Evolutionary conservation across 2,797 vertebrate genomes (phyloP), one percentile per base, ranked within the genome.

Genomic region (Hafferia zeledoni): DNA sequence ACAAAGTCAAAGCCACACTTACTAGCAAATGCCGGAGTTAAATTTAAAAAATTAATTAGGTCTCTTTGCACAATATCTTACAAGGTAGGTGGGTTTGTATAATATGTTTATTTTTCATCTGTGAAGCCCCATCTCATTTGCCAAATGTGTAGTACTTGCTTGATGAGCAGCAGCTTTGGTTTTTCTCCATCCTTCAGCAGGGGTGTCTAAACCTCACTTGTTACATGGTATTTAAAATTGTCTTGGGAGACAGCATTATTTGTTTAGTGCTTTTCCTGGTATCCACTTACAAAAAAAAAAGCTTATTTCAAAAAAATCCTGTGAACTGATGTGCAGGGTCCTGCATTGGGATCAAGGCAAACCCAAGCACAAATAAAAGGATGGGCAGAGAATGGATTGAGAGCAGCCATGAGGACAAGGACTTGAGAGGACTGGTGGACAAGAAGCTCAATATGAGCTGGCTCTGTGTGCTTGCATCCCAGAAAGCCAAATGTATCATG

Each of bases 401-500:
- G 35, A 18, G 68, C 23, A 85, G n/a, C 10, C 17, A 43, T 22
- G 14, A 22, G 41, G 18, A 67, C 53, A 28, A 47, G 13, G 33
- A 5, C 11, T 17, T 50, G 47, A 13, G 9, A 12, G 9, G 3
- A 14, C 10, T 67, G n/a, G 35, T 49, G 19, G 35, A 22, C 19
- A 6, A 49, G 41, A 44, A 61, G 19, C 23, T 65, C 27, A 67
- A 2, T 11, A 2, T 6, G 33, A 72, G 9, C 23, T 7, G 1
- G 19, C 13, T 5, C 2, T 13, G 23, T 15, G 23, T 3, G 13
- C 31, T 47, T 22, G 31, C 28, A 60, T 27, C 31, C 35, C 67
- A 72, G 41, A 72, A 55, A 55, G 8, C 23, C 37, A 57, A 2
- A 19, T 0, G 0, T 64, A 10, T 30, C 28, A 41, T 30, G 23